These are phyloP conservation scores for Seladonia tumulorum DNA, from an alignment of 2,888 invertebrate species.

Conservation along the genomic window DNA sequence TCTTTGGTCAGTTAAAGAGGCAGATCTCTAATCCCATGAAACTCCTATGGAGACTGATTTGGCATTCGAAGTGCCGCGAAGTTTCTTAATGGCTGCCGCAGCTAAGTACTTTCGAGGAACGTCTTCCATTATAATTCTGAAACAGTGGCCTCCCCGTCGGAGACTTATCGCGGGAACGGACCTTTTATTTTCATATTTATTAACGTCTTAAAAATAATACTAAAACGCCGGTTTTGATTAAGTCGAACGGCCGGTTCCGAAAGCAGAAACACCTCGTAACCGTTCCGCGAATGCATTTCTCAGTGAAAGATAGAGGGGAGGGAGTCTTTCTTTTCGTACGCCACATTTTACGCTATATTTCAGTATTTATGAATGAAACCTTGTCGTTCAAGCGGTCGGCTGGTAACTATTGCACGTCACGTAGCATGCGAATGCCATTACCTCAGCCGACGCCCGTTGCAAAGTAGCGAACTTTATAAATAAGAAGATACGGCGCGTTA, in stretches of 20 bases:
- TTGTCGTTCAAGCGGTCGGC: background rate
- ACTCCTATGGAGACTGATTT: background rate
- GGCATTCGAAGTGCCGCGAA: slow-evolving; percentile 8
- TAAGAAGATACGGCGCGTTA: slow-evolving; percentile 3
- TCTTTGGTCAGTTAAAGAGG: slow-evolving; percentile 11
- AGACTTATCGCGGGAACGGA: background rate
- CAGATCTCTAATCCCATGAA: slow-evolving; percentile 7
- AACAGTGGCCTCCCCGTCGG: background rate
- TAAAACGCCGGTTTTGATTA: background rate
- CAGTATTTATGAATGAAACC: slow-evolving; percentile 4
- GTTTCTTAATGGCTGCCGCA: background rate
- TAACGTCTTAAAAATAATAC: background rate
- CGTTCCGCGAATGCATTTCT: background rate
- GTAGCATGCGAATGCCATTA: background rate
- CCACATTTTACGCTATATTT: slow-evolving; percentile 3
- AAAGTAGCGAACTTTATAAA: slow-evolving; percentile 8
- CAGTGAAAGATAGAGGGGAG: background rate
- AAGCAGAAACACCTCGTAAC: background rate
- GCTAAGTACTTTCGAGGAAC: slow-evolving; percentile 7
- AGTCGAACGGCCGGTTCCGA: background rate
- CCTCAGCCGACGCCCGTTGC: background rate
- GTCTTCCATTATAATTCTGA: background rate
- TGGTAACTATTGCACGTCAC: slow-evolving; percentile 9
- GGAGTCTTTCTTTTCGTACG: background rate
- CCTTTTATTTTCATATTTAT: background rate